These are phyloP conservation scores for Patella depressa DNA, from an alignment of 2,888 invertebrate genomes.

Conservation along the genomic window DNA sequence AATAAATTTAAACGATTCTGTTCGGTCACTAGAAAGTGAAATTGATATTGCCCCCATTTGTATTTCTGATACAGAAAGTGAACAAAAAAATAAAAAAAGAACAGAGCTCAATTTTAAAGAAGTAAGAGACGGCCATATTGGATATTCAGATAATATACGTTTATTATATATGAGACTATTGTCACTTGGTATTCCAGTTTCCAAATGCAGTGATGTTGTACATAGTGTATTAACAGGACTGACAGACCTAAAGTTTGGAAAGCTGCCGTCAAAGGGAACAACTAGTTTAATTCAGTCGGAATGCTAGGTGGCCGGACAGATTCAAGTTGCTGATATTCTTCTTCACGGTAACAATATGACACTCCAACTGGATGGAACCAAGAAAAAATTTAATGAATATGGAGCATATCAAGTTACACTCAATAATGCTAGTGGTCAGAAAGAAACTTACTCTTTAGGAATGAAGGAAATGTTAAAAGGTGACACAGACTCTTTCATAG, in stretches of 20 bases:
- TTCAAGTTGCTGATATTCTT: neutral
- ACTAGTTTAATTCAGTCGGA: neutral
- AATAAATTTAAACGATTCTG: no score
- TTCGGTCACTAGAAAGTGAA: no score
- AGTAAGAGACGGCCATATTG: no score
- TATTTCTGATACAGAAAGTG: no score
- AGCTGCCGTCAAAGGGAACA: neutral
- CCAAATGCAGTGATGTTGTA: neutral
- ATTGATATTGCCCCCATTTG: no score
- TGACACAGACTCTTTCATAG: neutral
- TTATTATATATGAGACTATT: neutral
- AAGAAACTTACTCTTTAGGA: neutral
- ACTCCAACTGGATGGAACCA: neutral
- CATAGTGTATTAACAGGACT: neutral
- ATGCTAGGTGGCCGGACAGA: neutral
- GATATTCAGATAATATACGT: neutral
- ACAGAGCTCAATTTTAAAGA: no score
- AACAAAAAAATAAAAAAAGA: no score
- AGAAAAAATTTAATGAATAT: neutral
- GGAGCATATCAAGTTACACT: neutral
- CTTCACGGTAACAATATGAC: neutral
- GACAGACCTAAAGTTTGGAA: neutral
- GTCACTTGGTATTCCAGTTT: slow-evolving; percentile 3
- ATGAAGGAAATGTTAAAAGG: neutral
- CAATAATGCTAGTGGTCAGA: neutral